Conservation (phyloP, 2,888 invertebrate genomes). For the Brenthis hecate region DNA sequence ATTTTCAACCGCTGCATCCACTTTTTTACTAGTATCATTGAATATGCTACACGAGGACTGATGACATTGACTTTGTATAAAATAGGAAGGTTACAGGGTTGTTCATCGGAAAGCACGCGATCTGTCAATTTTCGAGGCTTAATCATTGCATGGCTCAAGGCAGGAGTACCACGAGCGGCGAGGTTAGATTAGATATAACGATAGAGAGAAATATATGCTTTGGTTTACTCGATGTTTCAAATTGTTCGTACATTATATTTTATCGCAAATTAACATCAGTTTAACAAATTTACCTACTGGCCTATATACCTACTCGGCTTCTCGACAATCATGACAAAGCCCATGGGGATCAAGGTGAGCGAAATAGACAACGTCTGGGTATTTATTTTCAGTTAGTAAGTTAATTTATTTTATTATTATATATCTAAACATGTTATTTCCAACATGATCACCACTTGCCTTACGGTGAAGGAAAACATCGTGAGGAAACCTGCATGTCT, state of each 20-base stretch:
- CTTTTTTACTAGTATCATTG: conserved; percentile 4
- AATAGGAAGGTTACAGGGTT: conserved; percentile 49
- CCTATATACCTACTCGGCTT: background rate
- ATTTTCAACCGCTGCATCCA: conserved; percentile 3
- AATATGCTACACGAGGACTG: background rate
- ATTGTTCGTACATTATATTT: conserved; percentile 32
- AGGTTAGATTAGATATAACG: conserved; percentile 40
- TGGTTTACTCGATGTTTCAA: conserved; percentile 22
- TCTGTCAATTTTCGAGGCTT: conserved; percentile 59
- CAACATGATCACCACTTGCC: no score
- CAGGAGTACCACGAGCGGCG: conserved; percentile 33
- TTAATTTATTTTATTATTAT: no score
- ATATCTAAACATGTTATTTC: no score
- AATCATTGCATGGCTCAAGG: conserved; percentile 34
- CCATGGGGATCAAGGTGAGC: conserved; percentile 3
- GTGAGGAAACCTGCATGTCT: no score
- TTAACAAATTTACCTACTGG: background rate
- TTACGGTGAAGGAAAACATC: no score
- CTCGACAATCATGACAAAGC: background rate
- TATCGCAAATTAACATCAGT: background rate
- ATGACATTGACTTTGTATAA: conserved; percentile 62
- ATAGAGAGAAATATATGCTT: conserved; percentile 37
- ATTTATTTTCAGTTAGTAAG: no score
- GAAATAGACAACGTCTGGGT: background rate
- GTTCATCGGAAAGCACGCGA: conserved; percentile 61